Base-by-base conservation (phyloP, 2,888 invertebrate genomes). In the Phortica okadai region DNA sequence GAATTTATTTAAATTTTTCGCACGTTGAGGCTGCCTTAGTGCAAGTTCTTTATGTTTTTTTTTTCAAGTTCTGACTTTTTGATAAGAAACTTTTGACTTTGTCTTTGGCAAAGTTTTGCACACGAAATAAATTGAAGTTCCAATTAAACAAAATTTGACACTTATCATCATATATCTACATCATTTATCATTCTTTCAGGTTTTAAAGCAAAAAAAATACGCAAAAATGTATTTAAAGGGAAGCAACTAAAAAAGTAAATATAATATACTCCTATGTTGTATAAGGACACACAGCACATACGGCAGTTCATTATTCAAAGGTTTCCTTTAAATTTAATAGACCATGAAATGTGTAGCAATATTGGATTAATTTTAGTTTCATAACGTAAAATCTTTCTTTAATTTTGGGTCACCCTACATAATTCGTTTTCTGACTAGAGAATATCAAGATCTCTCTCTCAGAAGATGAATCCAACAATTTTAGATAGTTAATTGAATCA, bases 121-220 rank as follows among this genome's bases (percentile, higher is more conserved):
- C 50, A 25, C 50, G 45, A 50, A 54, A 56, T 54, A 72, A 72
- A 56, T 72, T 54, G 25, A 56, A 72, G 33, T 72, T 72, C 21
- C 42, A 45, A 70, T 70, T 56, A 72, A 72, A 72, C 33, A 21
- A 21, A 72, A 72, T 72, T 72, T 72, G 70, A 72, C 54, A 72
- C 16, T 56, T 56, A 16, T 56, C 14, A n/a, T 25, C 25, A 62
- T 25, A 16, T 25, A 62, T 21, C 8, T 50, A 50, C 62, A 62
- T 62, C 62, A 62, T 62, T 62, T 25, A 62, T 62, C 62, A 21
- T 62, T 50, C 14, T 2, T 33, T 33, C 2, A 33, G 33, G 50
- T 50, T 8, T 50, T 85, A 80, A 83, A 87, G 79, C 81, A 58
- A 75, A 66, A 77, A 70, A 79, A 77, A 58, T 56, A 64, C 59